A percentile compares a stretch with the other conserved stretches of the same genome.
These are phyloP conservation scores for Diadumene lineata DNA, from an alignment of 92 coral and sea anemone species.

Conservation along the genomic window DNA sequence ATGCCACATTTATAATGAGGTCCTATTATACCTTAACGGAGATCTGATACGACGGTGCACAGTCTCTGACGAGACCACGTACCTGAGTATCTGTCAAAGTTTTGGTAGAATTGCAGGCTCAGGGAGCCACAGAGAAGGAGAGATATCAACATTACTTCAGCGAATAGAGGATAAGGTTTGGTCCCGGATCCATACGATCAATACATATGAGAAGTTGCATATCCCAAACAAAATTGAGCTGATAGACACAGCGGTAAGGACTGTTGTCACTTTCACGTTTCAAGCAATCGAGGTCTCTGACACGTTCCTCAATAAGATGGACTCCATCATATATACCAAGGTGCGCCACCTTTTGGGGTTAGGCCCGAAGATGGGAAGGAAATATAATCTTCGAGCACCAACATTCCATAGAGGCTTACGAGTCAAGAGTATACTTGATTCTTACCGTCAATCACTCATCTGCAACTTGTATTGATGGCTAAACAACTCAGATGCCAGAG, in stretches of 20 bases:
- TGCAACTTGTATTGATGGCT: constrained; percentile 6
- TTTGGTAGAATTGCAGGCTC: not conserved
- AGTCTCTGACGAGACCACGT: not conserved
- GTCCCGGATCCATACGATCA: not conserved
- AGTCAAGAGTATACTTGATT: not conserved
- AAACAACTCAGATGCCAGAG: not conserved
- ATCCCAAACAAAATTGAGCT: not conserved
- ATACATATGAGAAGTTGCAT: not conserved
- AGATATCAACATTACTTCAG: not conserved
- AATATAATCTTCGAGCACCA: not conserved
- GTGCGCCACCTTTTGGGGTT: too few species aligned
- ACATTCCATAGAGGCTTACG: not conserved
- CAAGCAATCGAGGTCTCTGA: too few species aligned
- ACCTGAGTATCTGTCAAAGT: not conserved
- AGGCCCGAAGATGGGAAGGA: not conserved
- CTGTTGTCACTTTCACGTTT: too few species aligned
- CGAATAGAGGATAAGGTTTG: not conserved
- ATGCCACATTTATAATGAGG: not conserved
- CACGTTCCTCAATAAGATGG: not conserved
- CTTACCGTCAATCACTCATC: not conserved
- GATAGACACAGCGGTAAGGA: too few species aligned
- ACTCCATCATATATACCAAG: too few species aligned
- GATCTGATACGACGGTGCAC: not conserved
- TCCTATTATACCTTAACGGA: too few species aligned
- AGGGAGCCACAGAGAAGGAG: not conserved